phyloP scores from a whole-genome alignment of 2,888 invertebrate species.

The Gandaritis pyraliata region DNA sequence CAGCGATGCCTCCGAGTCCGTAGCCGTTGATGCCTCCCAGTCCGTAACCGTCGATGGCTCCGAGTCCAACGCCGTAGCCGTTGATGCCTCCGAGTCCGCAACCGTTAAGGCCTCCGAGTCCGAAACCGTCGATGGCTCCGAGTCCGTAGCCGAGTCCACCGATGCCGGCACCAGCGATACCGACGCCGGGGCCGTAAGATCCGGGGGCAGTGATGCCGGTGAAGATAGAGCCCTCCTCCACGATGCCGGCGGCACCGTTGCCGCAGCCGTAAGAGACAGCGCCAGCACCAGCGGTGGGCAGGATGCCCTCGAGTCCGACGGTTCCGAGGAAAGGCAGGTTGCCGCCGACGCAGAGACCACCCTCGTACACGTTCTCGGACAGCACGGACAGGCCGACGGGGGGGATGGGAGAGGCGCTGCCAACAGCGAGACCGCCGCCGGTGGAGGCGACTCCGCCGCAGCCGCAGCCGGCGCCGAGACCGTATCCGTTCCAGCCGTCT shows the following conservation, averaged over 20 bases:
- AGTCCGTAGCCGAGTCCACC: too few relatives aligned
- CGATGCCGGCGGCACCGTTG: too few relatives aligned
- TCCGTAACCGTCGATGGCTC: constrained; percentile 41
- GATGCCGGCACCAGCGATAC: constrained; percentile 25
- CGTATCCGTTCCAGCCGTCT: constrained; percentile 11
- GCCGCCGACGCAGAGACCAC: constrained; percentile 48
- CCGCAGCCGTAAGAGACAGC: constrained; percentile 50
- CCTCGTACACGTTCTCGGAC: constrained; percentile 58
- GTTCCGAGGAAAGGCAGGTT: constrained; percentile 54
- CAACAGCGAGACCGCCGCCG: constrained; percentile 45
- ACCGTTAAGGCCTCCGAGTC: constrained; percentile 21
- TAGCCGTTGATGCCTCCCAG: constrained; percentile 23
- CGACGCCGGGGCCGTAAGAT: too few relatives aligned
- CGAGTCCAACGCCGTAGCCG: constrained; percentile 22
- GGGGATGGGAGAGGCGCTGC: constrained; percentile 47
- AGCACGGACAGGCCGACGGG: constrained; percentile 54
- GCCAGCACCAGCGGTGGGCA: constrained; percentile 50
- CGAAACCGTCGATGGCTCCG: constrained; percentile 17
- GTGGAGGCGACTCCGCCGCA: constrained; percentile 40
- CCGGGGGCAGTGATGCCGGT: too few relatives aligned
- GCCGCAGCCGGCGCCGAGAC: constrained; percentile 18
- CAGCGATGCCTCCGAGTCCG: constrained; percentile 8
- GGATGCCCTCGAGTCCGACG: constrained; percentile 49
- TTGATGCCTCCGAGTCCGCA: constrained; percentile 7
- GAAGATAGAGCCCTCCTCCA: too few relatives aligned